Base-by-base conservation (phyloP, 2,113 vertebrate species). In the Petroica traversi region DNA sequence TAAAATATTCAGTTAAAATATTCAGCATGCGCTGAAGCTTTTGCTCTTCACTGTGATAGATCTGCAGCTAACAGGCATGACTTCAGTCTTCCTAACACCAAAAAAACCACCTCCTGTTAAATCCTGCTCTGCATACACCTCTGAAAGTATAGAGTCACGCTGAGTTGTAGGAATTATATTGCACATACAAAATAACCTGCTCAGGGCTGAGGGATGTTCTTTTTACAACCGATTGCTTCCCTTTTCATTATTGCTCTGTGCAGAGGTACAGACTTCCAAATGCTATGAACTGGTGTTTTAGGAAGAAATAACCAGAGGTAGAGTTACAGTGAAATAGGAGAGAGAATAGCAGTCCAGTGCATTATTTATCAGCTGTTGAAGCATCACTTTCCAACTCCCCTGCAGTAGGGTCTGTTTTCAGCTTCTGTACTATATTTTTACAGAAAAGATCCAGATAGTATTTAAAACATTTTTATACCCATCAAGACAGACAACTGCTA, bases 291-390 rank as follows among this genome's bases (percentile, higher is more conserved):
- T 59, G 34, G 49, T 93, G 67, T 38, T 93, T 83, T 38, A 57
- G 52, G 33, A 80, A 88, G 63, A 80, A 93, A 55, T 59, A 86
- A 57, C 16, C 17, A 45, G 75, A 58, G 87, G 38, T 85, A 79
- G 34, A 80, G 28, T 94, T 95, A 76, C 93, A 91, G 61, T 83
- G 62, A 84, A 80, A 69, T 4, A 59, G 43, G 22, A 40, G 25
- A 55, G 89, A 93, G 54, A 92, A 71, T 13, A 89, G 52, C 79
- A 91, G 63, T 82, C 66, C 52, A 48, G 33, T 97, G 40, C 93
- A 97, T 97, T 96, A 97, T 97, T 97, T 91, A 97, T 96, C 82
- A 95, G 66, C 58, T 88, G 11, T 11, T 38, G 49, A 92, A 69
- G n/a, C 59, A 86, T 90, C 40, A 64, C 58, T 46, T 93, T 92